phyloP scores from a whole-genome alignment of 2,113 vertebrate species.

The Fulica atra region DNA sequence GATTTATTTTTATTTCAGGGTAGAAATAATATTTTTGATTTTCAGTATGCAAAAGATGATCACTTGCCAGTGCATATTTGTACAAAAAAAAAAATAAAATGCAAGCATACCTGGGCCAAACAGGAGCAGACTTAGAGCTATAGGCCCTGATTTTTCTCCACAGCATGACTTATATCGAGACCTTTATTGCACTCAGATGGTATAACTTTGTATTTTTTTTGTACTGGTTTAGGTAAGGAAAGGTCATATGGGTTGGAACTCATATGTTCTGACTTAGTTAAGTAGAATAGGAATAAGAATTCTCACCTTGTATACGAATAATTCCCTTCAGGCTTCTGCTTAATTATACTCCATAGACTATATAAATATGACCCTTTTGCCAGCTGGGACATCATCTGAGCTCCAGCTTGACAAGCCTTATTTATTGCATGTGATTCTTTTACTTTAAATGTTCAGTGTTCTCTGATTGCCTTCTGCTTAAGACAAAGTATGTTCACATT shows the following conservation, averaged over 20 bases:
- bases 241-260: not conserved
- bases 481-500: not conserved
- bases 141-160: not conserved
- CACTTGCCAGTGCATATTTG: not conserved
- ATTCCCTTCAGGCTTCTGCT: not conserved
- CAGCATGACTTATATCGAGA: not conserved
- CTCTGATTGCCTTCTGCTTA: not conserved
- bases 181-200: not conserved
- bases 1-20: conserved; percentile 12
- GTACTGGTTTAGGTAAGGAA: not conserved
- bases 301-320: not conserved
- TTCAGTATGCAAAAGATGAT: not conserved
- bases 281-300: not conserved
- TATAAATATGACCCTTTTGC: not conserved
- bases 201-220: not conserved
- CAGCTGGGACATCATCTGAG: not conserved
- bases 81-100: not conserved
- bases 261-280: not conserved
- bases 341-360: not conserved
- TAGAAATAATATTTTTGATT: conserved; percentile 16
- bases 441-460: not conserved
- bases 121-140: not conserved
- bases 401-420: not conserved
- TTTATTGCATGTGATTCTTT: not conserved
- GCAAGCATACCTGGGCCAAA: not conserved